Base-by-base conservation (phyloP, 1,140 invertebrate genomes). In the Lepidostoma basale region DNA sequence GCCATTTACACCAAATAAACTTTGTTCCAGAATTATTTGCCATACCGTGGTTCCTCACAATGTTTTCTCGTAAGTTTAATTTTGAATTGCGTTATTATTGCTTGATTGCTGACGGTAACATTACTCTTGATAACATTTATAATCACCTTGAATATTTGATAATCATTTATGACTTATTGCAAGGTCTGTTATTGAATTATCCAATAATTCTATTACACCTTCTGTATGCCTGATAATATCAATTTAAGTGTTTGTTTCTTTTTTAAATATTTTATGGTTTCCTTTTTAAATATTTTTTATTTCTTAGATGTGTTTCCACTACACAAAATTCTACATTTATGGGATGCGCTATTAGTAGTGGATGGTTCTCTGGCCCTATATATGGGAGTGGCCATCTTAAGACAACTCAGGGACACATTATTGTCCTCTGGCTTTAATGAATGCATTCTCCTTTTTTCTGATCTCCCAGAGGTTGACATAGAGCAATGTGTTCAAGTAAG, bases 1-100 rank as follows among this genome's bases (percentile, higher is more conserved):
- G 92, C 79, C 97, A 99, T 84, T 83, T 99, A 30, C 88, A 92
- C 74, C 89, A 89, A 4, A 98, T 99, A 73, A 93, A 91, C 74
- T 99, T 99, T 79, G 94, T 97, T 73, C 96, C 98, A 0, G 96
- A 99, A 84, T 83, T 99, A 1, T 99, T 99, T 84, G 95, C 98
- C n/a, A 99, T 99, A 79, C 97, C 98, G 0, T 99, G 98, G 98
- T 99, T 99, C 81, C 83, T 99, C 4, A 99, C 98, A 8, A 98
- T 99, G 95, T 99, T 98, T 85, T 98, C 97, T 63, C 97, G 95
- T 98, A 86, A 90, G 92, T 91, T 66, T 26, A 6, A 22, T 56
- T n/a, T 45, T 3, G n/a, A n/a, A n/a, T n/a, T n/a, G 3, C 12
- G 2, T 20, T 28, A 39, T 25, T 28, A 28, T 25, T 26, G 14